These are phyloP conservation scores for Hyles euphorbiae DNA, from an alignment of 1,140 invertebrate species.

Conservation along the genomic window DNA sequence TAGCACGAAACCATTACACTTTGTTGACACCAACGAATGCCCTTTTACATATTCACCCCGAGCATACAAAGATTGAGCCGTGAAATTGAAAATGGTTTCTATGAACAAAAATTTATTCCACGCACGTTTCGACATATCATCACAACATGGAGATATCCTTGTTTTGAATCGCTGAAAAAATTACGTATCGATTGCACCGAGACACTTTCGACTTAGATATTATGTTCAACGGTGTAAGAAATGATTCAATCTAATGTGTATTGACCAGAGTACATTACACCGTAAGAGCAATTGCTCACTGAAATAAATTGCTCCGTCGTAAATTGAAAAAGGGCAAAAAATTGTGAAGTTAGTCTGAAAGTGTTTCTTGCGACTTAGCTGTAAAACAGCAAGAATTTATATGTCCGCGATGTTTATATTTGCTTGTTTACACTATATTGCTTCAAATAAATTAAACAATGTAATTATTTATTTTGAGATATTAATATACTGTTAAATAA, in stretches of 20 bases:
- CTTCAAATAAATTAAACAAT: too few species aligned
- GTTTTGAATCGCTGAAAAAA: conserved; percentile 20
- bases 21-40: conserved; percentile 70
- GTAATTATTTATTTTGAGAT: too few species aligned
- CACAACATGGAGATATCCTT: conserved; percentile 38
- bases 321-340: conserved; percentile 16
- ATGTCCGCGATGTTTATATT: too few species aligned
- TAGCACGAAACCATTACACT: conserved; percentile 69
- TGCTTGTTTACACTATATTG: too few species aligned
- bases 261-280: conserved; percentile 10
- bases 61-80: conserved; percentile 69
- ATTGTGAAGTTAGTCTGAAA: conserved; percentile 14
- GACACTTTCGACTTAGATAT: not conserved
- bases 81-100: conserved; percentile 73
- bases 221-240: not conserved
- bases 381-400: not conserved
- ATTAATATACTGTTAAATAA: too few species aligned
- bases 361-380: conserved; percentile 8
- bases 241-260: conserved; percentile 8
- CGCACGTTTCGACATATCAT: conserved; percentile 56
- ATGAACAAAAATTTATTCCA: conserved; percentile 68
- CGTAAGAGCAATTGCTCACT: conserved; percentile 11
- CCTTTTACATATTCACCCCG: conserved; percentile 70
- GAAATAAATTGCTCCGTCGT: conserved; percentile 16
- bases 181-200: not conserved